Base-by-base conservation (phyloP, 1,140 invertebrate species). In the Zaprionus davidi region DNA sequence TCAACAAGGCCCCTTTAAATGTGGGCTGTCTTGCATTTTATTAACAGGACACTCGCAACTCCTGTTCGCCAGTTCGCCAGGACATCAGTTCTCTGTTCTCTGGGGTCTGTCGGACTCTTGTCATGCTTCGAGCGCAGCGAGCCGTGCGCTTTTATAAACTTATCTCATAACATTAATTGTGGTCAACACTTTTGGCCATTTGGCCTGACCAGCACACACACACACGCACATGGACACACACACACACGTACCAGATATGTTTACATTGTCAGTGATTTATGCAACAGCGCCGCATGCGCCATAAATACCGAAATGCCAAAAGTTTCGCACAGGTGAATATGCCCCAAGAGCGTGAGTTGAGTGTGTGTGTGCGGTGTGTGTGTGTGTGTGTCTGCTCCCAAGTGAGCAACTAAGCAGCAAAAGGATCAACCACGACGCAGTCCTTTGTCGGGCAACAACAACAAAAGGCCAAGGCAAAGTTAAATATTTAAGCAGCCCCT, bases 81-180 rank as follows among this genome's bases (percentile, higher is more conserved):
- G 12, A 20, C 53, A 36, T 26, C 38, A 7, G 31, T 12, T n/a
- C 51, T 51, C 44, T 51, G 15, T 6, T 15, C 36, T n/a, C 58
- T 24, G 17, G 34, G 36, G 22, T 59, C 57, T 62, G 57, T 41
- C 15, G 36, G 57, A 38, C 67, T 57, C 72, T 69, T 75, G 66
- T 70, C 72, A 64, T 58, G 72, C 67, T 70, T 58, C 36, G 68
- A 51, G 63, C 64, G 59, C 81, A 79, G 72, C 74, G 69, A 76
- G 81, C 81, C 69, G 74, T 86, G 81, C 72, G 82, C 71, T 74
- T 86, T 81, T 83, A 86, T 79, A 91, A 91, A 91, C 87, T 91
- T 91, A 91, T 91, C 87, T 91, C 87, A 91, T 91, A 91, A 91
- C 87, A 91, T 91, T 91, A 91, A 91, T 91, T 91, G 87, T 91